Conservation (phyloP, 2,888 invertebrate genomes). For the Nebria salina region DNA sequence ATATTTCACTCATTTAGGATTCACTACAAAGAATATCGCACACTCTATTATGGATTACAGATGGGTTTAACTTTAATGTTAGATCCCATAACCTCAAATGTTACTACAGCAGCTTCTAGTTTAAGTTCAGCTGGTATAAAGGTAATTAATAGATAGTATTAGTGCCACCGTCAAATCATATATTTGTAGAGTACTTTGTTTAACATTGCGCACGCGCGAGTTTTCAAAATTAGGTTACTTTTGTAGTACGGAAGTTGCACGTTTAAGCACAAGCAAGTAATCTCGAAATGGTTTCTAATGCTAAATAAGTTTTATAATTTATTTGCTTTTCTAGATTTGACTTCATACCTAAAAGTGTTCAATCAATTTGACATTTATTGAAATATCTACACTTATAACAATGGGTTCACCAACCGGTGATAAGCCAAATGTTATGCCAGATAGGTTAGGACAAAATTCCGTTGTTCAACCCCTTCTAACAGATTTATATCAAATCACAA, state of each 20-base stretch:
- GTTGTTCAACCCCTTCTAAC: slow-evolving; percentile 91
- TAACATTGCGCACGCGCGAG: too few relatives aligned
- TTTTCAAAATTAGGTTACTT: too few relatives aligned
- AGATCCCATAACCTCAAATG: slow-evolving; percentile 51
- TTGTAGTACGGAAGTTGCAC: too few relatives aligned
- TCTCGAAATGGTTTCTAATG: too few relatives aligned
- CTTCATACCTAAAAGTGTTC: neutral
- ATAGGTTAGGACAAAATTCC: slow-evolving; percentile 71
- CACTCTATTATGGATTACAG: slow-evolving; percentile 53
- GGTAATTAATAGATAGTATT: slow-evolving; percentile 49
- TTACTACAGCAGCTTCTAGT: slow-evolving; percentile 50
- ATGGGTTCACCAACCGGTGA: neutral
- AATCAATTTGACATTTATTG: neutral
- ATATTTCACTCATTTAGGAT: slow-evolving; percentile 33
- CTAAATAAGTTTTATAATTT: too few relatives aligned
- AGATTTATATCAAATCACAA: slow-evolving; percentile 98
- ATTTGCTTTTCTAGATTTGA: neutral
- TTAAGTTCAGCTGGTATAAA: slow-evolving; percentile 53
- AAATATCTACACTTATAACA: neutral
- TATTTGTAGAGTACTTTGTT: too few relatives aligned
- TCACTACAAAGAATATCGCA: slow-evolving; percentile 44
- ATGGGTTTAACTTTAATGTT: slow-evolving; percentile 55
- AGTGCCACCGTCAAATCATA: too few relatives aligned
- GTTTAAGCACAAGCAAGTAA: too few relatives aligned
- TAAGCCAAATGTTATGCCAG: neutral